Base-by-base conservation (phyloP, 2,113 vertebrate species). In the Nanorana parkeri region DNA sequence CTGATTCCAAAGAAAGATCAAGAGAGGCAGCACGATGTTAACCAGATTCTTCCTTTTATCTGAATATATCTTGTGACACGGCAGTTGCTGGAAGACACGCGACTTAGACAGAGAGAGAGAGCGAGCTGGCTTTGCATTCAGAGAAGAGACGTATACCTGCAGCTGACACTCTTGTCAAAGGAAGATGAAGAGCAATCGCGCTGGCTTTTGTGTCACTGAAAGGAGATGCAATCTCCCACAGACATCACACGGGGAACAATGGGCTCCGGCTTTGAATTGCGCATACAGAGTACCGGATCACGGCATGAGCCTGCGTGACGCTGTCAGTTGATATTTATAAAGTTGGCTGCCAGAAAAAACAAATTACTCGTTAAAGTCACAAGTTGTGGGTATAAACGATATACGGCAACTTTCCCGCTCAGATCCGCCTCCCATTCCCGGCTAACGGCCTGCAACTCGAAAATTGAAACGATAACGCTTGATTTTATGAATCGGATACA, bases 181-280 rank as follows among this genome's bases (percentile, higher is more conserved):
- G 41, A 21, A 81, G 69, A 81, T 81, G 69, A 81, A 81, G 67
- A 74, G 28, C 69, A 17, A 56, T 66, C 60, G 5, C 69, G 5
- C 1, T 47, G 41, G 51, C 80, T 75, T 80, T 75, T 74, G 67
- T 81, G 78, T 64, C 78, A 72, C n/a, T 73, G 68, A 72, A 81
- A 73, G 78, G 24, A 72, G 74, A 75, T 66, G 23, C 36, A 55
- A 61, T 75, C 80, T 66, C 71, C 80, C 69, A 81, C 80, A 17
- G 69, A 66, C 58, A 66, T 75, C 80, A 74, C 41, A 81, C 28
- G 17, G 32, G 69, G 60, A 81, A 81, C 80, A 81, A 74, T 81
- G 36, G 69, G 60, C 72, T 41, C 20, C 2, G 13, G 17, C 71
- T 58, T 21, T 21, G 55, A 61, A 75, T 75, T 1, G 72, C n/a